Percentiles rank a stretch among this genome's conserved stretches.
phyloP scores from a whole-genome alignment of 2,888 invertebrate species.

The Campoletis raptor region DNA sequence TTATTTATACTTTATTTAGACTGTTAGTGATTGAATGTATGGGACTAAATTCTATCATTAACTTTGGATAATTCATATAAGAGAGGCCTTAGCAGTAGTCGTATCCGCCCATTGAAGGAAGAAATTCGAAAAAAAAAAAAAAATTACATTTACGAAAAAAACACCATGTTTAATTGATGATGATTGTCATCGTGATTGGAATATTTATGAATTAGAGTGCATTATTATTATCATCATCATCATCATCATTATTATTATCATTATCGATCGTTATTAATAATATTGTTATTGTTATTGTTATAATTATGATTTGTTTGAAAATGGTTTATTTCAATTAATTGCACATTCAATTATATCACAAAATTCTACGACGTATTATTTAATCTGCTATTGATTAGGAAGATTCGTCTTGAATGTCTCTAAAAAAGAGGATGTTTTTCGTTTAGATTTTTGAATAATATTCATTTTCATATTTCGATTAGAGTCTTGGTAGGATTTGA shows the following conservation, averaged over 20 bases:
- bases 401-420: not conserved
- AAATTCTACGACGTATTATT: not conserved
- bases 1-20: constrained; percentile 73
- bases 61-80: constrained; percentile 80
- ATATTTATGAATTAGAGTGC: constrained; percentile 48
- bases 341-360: not conserved
- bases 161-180: constrained; percentile 53
- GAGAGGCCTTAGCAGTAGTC: constrained; percentile 85
- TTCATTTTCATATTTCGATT: constrained; percentile 6
- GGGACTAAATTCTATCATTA: constrained; percentile 80
- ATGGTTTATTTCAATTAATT: not conserved
- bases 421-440: not conserved
- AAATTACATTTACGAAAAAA: constrained; percentile 20
- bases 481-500: not conserved
- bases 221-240: constrained; percentile 27
- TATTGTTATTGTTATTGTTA: constrained; percentile 8
- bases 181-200: constrained; percentile 62
- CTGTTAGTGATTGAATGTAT: constrained; percentile 79
- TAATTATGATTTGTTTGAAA: not conserved
- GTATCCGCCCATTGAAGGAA: constrained; percentile 83
- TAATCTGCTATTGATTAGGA: not conserved
- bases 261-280: not conserved
- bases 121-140: constrained; percentile 61
- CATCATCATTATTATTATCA: not conserved
- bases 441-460: not conserved